Conservation (phyloP, 2,888 invertebrate species). For the Cheilosia vernalis region DNA sequence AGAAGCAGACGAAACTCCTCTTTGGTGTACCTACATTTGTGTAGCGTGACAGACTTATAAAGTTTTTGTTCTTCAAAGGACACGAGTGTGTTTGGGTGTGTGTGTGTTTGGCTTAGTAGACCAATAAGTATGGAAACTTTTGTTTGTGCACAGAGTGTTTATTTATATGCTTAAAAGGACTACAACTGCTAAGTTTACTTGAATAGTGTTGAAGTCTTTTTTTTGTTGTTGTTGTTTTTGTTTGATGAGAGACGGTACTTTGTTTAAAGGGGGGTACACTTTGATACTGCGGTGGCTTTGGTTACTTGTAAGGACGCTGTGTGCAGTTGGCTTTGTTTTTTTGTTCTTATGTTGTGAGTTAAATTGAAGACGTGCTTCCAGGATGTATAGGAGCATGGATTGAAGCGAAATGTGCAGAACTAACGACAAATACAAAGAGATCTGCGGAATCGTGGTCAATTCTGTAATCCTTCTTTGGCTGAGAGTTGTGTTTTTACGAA, state of each 20-base stretch:
- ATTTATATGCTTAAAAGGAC: conserved; percentile 45
- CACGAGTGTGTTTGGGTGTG: conserved; percentile 1
- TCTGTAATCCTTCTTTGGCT: background rate
- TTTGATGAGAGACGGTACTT: conserved; percentile 19
- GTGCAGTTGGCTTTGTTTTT: conserved; percentile 1
- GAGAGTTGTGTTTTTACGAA: background rate
- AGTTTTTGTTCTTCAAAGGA: conserved; percentile 29
- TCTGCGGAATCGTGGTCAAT: background rate
- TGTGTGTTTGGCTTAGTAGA: conserved; percentile 29
- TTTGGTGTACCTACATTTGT: conserved; percentile 19
- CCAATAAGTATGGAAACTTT: conserved; percentile 42
- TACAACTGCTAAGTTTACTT: conserved; percentile 48
- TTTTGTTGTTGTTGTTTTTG: conserved; percentile 4
- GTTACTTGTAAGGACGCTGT: conserved; percentile 8
- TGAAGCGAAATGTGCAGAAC: background rate
- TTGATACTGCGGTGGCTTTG: conserved; percentile 23
- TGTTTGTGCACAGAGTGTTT: conserved; percentile 45
- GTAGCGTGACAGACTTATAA: conserved; percentile 28
- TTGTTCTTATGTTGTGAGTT: background rate
- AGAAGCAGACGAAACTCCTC: background rate
- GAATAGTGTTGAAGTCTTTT: conserved; percentile 44
- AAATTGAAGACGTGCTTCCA: conserved; percentile 20
- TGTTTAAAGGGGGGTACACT: conserved; percentile 20
- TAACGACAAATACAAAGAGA: background rate
- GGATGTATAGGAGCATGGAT: background rate